Evolutionary conservation across 2,113 vertebrate species (phyloP), one percentile per base, ranked within the genome.

Genomic region (Solea senegalensis): DNA sequence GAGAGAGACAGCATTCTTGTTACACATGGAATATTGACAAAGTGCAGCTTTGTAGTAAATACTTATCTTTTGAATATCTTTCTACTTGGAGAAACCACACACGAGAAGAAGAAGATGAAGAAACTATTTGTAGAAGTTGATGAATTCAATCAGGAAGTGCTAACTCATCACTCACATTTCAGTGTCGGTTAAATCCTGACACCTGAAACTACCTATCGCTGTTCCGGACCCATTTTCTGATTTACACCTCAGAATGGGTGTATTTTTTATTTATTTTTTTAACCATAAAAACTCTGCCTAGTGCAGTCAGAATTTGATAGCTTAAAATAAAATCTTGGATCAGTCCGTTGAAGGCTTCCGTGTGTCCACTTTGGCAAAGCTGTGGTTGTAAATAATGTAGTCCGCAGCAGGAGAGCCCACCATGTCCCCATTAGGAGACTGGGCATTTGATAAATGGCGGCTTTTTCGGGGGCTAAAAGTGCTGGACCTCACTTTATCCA

Each of bases 381-480:
- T 21, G 45, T 26, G 14, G 61, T 65, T 82, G 77, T 86, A 87
- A 88, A 90, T 88, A 88, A 86, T 87, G 82, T 50, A 82, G 70
- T 64, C 79, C 61, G 61, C 16, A 8, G 78, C 74, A 65, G 69
- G 41, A 27, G 79, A 71, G 65, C 44, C 58, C 49, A 50, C 54
- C 21, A 5, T 8, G 13, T 63, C 54, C 65, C 64, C 65, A 53
- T 82, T 78, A 64, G 69, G 64, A 50, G 64, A 65, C 77, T 52
- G 0, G 60, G 48, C 69, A 7, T 65, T 69, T 74, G 56, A 83
- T 66, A 72, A 72, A 73, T 54, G n/a, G 15, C 9, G 0, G 12
- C 58, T 74, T 84, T 88, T 54, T 70, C 69, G 34, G 34, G 4
- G 28, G 43, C 51, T 78, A 65, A 84, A 83, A 84, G 70, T 46